A percentile compares a stretch with the other conserved stretches of the same genome.
These are phyloP conservation scores for Caenorhabditis zanzibari DNA, from an alignment of 2,888 invertebrate species.

Conservation along the genomic window DNA sequence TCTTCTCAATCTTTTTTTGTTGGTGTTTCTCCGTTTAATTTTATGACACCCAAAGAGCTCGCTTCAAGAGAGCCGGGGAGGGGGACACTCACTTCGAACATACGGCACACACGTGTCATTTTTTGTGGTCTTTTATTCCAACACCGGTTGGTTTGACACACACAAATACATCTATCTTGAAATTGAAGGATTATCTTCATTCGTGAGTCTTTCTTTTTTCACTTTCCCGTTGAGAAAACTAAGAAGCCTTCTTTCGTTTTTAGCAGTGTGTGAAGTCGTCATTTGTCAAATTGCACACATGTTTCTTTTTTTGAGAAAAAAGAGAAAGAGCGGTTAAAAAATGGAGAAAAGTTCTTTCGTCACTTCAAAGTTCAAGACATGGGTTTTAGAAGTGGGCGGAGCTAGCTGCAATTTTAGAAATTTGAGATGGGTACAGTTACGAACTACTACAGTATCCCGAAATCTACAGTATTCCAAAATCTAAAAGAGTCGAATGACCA, in stretches of 20 bases:
- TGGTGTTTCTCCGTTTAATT: constrained; percentile 32
- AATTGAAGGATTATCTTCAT: constrained; percentile 56
- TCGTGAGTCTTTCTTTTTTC: neutral
- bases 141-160: constrained; percentile 23
- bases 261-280: constrained; percentile 37
- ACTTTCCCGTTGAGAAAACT: neutral
- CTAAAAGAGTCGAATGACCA: too few species aligned
- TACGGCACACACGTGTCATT: constrained; percentile 60
- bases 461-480: too few species aligned
- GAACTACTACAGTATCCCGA: too few species aligned
- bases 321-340: neutral
- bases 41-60: constrained; percentile 49
- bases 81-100: constrained; percentile 31
- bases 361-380: constrained; percentile 25
- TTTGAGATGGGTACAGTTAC: too few species aligned
- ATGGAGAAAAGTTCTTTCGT: constrained; percentile 21
- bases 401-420: too few species aligned
- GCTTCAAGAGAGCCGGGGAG: too few species aligned
- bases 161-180: constrained; percentile 41
- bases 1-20: constrained; percentile 8
- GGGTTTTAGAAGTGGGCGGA: neutral
- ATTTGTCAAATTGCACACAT: constrained; percentile 55
- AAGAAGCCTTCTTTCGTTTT: constrained; percentile 11
- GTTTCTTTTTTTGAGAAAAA: constrained; percentile 21
- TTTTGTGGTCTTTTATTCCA: neutral